phyloP scores from a whole-genome alignment of 2,797 vertebrate species.

The Anguilla anguilla region DNA sequence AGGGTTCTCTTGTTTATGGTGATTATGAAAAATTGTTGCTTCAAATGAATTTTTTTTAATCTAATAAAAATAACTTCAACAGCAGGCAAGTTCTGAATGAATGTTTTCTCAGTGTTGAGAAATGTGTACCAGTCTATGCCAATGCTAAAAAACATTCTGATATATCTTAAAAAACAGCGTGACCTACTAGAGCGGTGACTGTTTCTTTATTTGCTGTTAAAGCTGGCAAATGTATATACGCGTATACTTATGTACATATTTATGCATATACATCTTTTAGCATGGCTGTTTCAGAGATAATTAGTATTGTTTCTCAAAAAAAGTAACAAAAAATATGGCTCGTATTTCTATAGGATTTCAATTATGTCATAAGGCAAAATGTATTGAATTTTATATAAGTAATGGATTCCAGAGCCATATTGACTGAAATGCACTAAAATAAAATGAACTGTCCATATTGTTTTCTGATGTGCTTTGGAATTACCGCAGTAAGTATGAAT shows the following conservation, averaged over 20 bases:
- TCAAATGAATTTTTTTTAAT: slow-evolving; percentile 21
- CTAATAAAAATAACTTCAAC: not conserved
- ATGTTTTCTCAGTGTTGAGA: not conserved
- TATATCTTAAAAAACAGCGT: not conserved
- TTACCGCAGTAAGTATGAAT: not conserved
- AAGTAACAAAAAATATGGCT: no score
- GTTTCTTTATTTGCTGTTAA: not conserved
- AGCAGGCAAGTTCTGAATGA: not conserved
- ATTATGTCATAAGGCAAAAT: not conserved
- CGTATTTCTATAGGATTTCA: not conserved
- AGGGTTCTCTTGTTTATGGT: not conserved
- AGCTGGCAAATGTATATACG: not conserved
- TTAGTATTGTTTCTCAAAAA: not conserved
- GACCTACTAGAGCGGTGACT: not conserved
- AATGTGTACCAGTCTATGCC: slow-evolving; percentile 17
- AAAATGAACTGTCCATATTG: not conserved
- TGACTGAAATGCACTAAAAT: not conserved
- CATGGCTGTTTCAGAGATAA: not conserved
- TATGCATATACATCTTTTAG: not conserved
- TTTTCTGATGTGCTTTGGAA: not conserved
- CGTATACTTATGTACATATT: no score
- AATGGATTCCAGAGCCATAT: not conserved
- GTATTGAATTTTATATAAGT: not conserved
- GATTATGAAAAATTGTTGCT: not conserved
- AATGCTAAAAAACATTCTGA: not conserved